Evolutionary conservation across 2,797 vertebrate species (phyloP).

Genomic region (Phoxinus dragarum): DNA sequence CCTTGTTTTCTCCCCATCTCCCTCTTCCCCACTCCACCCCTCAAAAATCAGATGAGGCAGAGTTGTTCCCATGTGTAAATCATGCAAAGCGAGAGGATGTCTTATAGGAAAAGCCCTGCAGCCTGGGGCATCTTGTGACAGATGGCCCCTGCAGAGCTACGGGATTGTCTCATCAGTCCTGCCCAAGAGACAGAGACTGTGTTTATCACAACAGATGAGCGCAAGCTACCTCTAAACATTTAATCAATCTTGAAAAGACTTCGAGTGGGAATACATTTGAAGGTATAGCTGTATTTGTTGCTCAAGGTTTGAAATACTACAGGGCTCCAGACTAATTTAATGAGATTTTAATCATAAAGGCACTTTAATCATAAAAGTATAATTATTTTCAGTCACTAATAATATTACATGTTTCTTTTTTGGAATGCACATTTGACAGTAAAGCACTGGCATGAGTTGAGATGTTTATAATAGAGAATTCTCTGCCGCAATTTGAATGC

Average conservation of each 20-base stretch:
- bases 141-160: constrained; percentile 61
- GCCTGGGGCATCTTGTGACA: constrained; percentile 58
- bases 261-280: background rate
- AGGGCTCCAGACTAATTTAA: background rate
- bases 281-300: constrained; percentile 7
- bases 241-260: constrained; percentile 46
- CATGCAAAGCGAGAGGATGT: constrained; percentile 40
- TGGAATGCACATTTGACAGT: too few species aligned
- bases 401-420: too few species aligned
- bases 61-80: constrained; percentile 50
- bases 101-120: constrained; percentile 54
- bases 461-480: background rate
- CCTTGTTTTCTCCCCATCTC: constrained; percentile 8
- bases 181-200: constrained; percentile 56
- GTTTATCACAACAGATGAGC: constrained; percentile 58
- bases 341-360: too few species aligned
- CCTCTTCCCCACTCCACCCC: constrained; percentile 19
- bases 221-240: constrained; percentile 54
- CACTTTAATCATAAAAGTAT: background rate
- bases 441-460: too few species aligned
- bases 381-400: too few species aligned
- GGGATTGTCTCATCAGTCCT: constrained; percentile 59
- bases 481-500: background rate
- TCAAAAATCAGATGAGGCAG: constrained; percentile 52
- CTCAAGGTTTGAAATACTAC: background rate